Conservation (phyloP, 2,797 vertebrate species). For the Onychomys arenicola region DNA sequence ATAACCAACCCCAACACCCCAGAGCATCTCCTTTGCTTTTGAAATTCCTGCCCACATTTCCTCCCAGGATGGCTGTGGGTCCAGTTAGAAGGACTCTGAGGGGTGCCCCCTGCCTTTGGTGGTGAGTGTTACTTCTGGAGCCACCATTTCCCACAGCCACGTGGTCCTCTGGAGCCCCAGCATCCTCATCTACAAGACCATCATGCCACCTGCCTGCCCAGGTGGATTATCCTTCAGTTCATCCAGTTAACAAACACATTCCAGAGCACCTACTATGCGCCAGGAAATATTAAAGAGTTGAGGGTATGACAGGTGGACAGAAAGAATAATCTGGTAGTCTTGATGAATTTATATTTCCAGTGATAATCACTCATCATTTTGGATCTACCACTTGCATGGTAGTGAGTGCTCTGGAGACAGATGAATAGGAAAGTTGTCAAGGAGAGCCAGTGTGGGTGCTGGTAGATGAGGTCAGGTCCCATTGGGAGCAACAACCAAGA, state of each 20-base stretch:
- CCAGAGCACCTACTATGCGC: not conserved
- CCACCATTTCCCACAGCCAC: not conserved
- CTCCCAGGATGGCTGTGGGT: not conserved
- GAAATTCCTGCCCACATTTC: not conserved
- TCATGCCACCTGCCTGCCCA: not conserved
- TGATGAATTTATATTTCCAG: not conserved
- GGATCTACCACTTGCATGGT: not conserved
- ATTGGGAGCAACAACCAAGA: not conserved
- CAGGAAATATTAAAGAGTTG: not conserved
- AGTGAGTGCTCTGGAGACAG: not conserved
- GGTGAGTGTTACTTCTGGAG: not conserved
- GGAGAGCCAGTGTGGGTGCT: not conserved
- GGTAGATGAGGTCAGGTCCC: accelerated
- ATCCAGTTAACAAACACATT: not conserved
- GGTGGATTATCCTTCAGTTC: not conserved
- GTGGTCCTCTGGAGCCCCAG: not conserved
- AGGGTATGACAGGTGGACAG: not conserved
- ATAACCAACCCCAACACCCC: not conserved
- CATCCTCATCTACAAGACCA: not conserved
- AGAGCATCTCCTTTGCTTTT: not conserved
- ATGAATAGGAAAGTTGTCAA: not conserved
- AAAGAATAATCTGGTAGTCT: not conserved
- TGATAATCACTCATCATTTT: not conserved
- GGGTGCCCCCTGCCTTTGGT: not conserved
- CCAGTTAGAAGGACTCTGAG: not conserved